Conservation (phyloP, 2,113 vertebrate species). For the Trichomycterus rosablanca region DNA sequence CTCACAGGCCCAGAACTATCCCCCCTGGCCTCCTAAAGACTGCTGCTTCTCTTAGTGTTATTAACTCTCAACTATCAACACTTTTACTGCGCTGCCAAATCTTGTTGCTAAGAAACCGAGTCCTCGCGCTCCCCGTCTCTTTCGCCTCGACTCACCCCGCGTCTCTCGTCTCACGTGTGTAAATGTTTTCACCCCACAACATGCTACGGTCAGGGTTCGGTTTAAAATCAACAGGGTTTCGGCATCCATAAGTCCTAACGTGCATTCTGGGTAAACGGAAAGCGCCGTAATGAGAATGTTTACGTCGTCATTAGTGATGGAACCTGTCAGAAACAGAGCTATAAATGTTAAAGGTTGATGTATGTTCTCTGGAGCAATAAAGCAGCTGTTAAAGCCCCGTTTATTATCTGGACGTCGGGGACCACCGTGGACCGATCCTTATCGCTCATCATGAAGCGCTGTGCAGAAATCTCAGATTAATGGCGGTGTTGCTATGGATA, state of each 20-base stretch:
- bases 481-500: constrained; percentile 54
- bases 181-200: constrained; percentile 14
- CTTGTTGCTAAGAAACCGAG: constrained; percentile 48
- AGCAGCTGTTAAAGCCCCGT: constrained; percentile 24
- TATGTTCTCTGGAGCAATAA: constrained; percentile 35
- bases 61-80: constrained; percentile 32
- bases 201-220: constrained; percentile 4
- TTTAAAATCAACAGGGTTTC: not conserved
- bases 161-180: constrained; percentile 25
- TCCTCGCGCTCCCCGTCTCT: constrained; percentile 15
- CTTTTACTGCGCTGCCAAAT: constrained; percentile 33
- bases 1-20: no score
- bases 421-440: constrained; percentile 14
- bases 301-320: not conserved
- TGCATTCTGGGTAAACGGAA: not conserved
- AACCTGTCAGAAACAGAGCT: not conserved
- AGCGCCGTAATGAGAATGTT: not conserved
- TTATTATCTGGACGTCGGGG: constrained; percentile 37
- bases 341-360: constrained; percentile 36
- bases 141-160: not conserved
- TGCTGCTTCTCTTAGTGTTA: constrained; percentile 24
- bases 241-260: not conserved
- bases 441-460: constrained; percentile 40
- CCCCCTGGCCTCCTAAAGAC: no score
- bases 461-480: constrained; percentile 40